These are phyloP conservation scores for Zapornia atra DNA, from an alignment of 2,113 vertebrate genomes.

Conservation along the genomic window DNA sequence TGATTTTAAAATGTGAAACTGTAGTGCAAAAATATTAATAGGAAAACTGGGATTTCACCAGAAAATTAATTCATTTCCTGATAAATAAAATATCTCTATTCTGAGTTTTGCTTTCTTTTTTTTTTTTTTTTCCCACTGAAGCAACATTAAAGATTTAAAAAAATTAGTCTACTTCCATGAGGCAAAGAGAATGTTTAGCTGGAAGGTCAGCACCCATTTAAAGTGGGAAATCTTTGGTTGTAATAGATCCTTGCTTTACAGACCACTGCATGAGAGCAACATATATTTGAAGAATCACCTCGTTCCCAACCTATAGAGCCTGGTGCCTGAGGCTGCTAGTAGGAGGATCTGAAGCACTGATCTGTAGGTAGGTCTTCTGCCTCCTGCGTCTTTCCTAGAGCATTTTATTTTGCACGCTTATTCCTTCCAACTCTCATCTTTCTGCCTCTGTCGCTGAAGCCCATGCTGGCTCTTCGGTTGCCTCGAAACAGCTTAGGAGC, in stretches of 20 bases:
- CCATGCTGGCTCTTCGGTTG: neutral
- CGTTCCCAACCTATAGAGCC: fast-evolving
- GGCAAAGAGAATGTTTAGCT: neutral
- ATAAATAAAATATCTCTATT: neutral
- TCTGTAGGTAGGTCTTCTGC: neutral
- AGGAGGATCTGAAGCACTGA: neutral
- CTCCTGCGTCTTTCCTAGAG: neutral
- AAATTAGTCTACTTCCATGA: neutral
- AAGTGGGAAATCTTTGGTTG: neutral
- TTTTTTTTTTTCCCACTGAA: neutral
- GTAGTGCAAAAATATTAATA: neutral
- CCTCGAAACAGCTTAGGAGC: neutral
- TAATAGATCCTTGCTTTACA: neutral
- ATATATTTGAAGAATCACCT: neutral
- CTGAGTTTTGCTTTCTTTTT: neutral
- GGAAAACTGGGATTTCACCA: neutral
- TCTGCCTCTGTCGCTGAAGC: neutral
- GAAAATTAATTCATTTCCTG: neutral
- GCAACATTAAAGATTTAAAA: neutral
- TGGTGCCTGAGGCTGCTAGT: neutral
- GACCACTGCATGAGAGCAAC: neutral
- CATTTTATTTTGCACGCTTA: neutral
- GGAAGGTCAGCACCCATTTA: neutral
- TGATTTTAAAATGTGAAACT: neutral
- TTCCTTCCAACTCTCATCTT: neutral